Evolutionary conservation across 2,888 invertebrate genomes (phyloP).

Genomic region (Aphidius colemani): DNA sequence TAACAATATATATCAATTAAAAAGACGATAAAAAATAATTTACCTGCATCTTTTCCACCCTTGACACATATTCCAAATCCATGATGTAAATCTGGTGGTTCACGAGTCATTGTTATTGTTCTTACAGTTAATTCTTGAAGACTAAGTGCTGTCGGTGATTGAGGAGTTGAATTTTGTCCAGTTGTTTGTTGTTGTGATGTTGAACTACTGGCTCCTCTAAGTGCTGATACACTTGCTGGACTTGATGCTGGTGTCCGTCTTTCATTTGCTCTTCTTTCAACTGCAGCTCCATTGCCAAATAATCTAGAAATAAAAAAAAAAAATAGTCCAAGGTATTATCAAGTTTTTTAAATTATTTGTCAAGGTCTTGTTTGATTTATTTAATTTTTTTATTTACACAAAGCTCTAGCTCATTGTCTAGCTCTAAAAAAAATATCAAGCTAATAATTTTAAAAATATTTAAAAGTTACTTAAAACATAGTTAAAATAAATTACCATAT

Average conservation of each 20-base stretch:
- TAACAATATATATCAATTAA: too few species aligned
- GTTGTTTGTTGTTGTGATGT: conserved; percentile 39
- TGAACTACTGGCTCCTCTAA: conserved; percentile 43
- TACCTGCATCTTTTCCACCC: conserved; percentile 88
- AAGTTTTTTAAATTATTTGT: neutral
- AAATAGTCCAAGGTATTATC: neutral
- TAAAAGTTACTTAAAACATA: too few species aligned
- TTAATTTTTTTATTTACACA: neutral
- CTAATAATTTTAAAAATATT: too few species aligned
- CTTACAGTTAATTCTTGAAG: conserved; percentile 79
- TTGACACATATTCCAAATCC: conserved; percentile 91
- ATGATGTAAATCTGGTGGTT: conserved; percentile 78
- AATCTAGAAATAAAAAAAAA: conserved; percentile 47
- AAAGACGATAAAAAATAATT: conserved; percentile 35
- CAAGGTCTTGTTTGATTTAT: neutral
- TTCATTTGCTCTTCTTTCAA: conserved; percentile 60
- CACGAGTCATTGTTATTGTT: conserved; percentile 84
- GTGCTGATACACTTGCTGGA: conserved; percentile 64
- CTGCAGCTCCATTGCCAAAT: conserved; percentile 53
- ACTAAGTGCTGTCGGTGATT: conserved; percentile 64
- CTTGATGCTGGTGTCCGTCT: conserved; percentile 81
- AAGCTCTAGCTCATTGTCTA: too few species aligned
- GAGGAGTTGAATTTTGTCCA: conserved; percentile 60
- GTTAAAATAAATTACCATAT: too few species aligned
- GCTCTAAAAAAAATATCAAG: too few species aligned